Conservation (phyloP, 2,888 invertebrate species). For the Adelognathus sp. region DNA sequence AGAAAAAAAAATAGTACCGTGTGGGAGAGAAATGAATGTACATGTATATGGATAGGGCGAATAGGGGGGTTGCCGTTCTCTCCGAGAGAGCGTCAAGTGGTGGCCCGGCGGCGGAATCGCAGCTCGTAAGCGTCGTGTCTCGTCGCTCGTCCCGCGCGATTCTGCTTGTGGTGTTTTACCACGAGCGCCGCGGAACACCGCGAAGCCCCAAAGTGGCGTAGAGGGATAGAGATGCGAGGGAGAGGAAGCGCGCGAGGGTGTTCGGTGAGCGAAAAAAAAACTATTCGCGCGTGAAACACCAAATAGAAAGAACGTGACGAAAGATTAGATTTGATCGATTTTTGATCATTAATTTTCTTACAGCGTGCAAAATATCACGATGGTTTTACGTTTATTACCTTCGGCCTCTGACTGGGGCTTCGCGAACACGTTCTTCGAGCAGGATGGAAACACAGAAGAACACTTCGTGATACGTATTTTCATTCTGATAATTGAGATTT, state of each 20-base stretch:
- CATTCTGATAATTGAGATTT: no score
- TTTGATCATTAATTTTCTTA: not conserved
- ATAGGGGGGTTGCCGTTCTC: slow-evolving; percentile 14
- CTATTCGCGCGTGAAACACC: slow-evolving; percentile 36
- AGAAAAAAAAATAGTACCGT: slow-evolving; percentile 34
- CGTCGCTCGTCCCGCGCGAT: slow-evolving; percentile 40
- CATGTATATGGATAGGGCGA: slow-evolving; percentile 17
- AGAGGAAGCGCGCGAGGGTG: slow-evolving; percentile 57
- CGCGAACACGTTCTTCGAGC: no score
- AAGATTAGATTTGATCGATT: not conserved
- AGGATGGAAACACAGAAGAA: no score
- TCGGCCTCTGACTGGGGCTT: not conserved
- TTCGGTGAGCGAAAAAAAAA: slow-evolving; percentile 49
- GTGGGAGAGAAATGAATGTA: slow-evolving; percentile 12
- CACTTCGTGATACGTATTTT: no score
- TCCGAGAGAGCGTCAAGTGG: slow-evolving; percentile 50
- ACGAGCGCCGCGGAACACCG: slow-evolving; percentile 43
- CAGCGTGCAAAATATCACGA: not conserved
- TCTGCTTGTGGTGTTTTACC: slow-evolving; percentile 55
- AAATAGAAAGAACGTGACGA: slow-evolving; percentile 19
- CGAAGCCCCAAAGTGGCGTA: slow-evolving; percentile 18
- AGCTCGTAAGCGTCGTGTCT: slow-evolving; percentile 29
- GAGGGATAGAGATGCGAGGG: slow-evolving; percentile 19
- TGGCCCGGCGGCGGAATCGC: slow-evolving; percentile 57
- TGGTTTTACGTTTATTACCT: not conserved